Evolutionary conservation across 2,797 vertebrate genomes (phyloP).

Genomic region (Delichon dasypus): DNA sequence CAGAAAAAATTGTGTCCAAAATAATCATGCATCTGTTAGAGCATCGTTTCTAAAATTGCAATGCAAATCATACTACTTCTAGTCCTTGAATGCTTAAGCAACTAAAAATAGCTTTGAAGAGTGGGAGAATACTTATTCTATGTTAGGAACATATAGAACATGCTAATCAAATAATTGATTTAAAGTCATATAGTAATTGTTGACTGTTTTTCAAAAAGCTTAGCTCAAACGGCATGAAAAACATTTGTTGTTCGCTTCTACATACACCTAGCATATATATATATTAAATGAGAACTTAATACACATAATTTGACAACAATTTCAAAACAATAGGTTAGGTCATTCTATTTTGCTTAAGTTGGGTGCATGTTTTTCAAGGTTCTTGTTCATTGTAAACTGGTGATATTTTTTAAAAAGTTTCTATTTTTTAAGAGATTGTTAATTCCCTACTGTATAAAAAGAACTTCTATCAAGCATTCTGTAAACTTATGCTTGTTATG

Average conservation of each 20-base stretch:
- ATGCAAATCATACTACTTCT: conserved; percentile 4
- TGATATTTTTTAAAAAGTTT: not conserved
- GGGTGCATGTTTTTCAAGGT: not conserved
- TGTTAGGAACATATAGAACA: not conserved
- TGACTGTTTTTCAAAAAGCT: not conserved
- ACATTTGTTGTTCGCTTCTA: not conserved
- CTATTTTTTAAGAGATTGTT: not conserved
- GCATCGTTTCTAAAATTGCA: not conserved
- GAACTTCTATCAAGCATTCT: not conserved
- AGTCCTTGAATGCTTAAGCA: not conserved
- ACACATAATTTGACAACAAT: not conserved
- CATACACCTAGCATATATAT: not conserved
- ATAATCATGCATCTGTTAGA: not conserved
- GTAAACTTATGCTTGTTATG: not conserved
- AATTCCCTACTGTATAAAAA: not conserved
- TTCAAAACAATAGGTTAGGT: not conserved
- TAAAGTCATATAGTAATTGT: not conserved
- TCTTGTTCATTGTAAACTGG: not conserved
- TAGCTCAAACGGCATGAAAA: not conserved
- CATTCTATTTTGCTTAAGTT: not conserved
- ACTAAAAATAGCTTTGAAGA: not conserved
- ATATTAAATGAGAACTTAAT: not conserved
- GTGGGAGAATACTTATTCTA: not conserved
- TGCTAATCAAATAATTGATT: not conserved
- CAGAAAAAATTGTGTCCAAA: conserved; percentile 24